A percentile compares a stretch with the other conserved stretches of the same genome.
Evolutionary conservation across 2,888 invertebrate species (phyloP).

Genomic region (Caenorhabditis sp.): DNA sequence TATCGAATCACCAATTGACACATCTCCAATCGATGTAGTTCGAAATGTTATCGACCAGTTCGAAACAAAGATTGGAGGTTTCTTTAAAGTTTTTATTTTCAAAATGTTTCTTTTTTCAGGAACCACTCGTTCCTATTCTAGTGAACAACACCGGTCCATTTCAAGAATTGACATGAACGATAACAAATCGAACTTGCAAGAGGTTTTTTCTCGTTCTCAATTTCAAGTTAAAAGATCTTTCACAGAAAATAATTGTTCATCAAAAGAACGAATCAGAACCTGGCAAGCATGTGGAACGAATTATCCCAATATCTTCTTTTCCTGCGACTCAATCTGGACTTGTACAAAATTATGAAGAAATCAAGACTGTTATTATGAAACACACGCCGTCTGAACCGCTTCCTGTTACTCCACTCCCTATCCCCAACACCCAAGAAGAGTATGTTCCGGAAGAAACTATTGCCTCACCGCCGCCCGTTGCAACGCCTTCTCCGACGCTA

Average conservation of each 20-base stretch:
- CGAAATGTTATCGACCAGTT: conserved; percentile 57
- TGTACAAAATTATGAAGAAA: conserved; percentile 1
- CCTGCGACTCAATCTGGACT: background rate
- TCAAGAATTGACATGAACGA: conserved; percentile 53
- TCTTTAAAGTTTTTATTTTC: background rate
- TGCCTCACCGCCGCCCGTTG: conserved; percentile 6
- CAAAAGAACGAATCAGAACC: conserved; percentile 19
- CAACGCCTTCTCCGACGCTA: conserved; percentile 23
- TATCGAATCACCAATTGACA: conserved; percentile 24
- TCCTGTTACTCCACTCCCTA: background rate
- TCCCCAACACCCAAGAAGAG: background rate
- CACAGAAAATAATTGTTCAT: conserved; percentile 25
- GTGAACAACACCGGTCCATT: conserved; percentile 16
- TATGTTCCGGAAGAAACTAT: background rate
- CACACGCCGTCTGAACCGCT: background rate
- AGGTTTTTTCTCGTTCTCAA: background rate
- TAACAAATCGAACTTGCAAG: conserved; percentile 10
- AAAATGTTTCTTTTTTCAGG: background rate
- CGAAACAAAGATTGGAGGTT: conserved; percentile 53
- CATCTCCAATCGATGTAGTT: conserved; percentile 56
- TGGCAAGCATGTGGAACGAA: conserved; percentile 3
- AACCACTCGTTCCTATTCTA: background rate
- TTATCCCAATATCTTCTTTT: background rate
- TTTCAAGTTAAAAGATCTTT: background rate
- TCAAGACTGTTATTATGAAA: background rate